Base-by-base conservation (phyloP, 1,140 invertebrate species). In the Caenorhabditis remanei region DNA sequence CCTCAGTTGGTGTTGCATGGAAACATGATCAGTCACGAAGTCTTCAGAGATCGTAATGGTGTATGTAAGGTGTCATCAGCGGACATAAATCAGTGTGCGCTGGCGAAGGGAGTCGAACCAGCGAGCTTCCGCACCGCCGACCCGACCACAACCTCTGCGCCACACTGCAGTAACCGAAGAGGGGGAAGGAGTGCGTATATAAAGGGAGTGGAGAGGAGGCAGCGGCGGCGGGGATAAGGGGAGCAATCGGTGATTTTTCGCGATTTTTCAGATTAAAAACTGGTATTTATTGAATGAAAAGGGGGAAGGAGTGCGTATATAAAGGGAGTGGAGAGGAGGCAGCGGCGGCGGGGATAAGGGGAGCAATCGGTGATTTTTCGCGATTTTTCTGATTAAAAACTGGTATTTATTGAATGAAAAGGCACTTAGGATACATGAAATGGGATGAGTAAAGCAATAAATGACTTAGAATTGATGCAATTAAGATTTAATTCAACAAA, bases 1-100 rank as follows among this genome's bases (percentile, higher is more conserved):
- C 71, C 71, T 79, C 71, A 79, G 71, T 50, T 79, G 71, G 71
- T 79, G 71, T 79, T 79, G 71, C 71, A 79, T 79, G 71, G 71
- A 79, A 19, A 79, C 71, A 79, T 50, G 71, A n/a, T 79, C 71
- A 79, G 71, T 32, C 71, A 79, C 71, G 71, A 79, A 79, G 71
- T 79, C 71, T 79, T 79, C 71, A 79, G 71, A 79, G 71, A 79
- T 79, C 71, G 71, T 79, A 79, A 79, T 79, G 71, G 71, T 79
- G 71, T 79, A 79, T 79, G 71, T 79, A 46, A 50, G 32, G 46
- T 79, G 71, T 79, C 71, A 79, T 79, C 71, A 79, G 8, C 7
- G 71, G 71, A 79, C 71, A 79, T 43, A 19, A 65, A 8, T 8
- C 43, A 58, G 55, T n/a, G 16, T 4, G 40, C 40, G 65, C 19